Evolutionary conservation across 1,140 invertebrate genomes (phyloP).

Genomic region (Drosophila prosaltans): DNA sequence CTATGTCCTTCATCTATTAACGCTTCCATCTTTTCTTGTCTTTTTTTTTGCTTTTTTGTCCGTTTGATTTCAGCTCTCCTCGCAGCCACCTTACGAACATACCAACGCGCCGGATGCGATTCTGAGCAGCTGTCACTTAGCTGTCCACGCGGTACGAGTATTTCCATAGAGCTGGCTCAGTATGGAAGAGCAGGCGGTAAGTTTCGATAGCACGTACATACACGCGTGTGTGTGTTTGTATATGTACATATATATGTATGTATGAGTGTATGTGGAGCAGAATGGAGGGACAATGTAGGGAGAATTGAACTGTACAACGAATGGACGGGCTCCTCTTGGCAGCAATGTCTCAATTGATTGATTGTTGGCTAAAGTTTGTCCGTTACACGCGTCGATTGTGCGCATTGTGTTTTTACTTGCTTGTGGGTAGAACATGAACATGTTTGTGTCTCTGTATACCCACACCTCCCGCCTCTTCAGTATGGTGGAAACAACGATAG

Average conservation of each 20-base stretch:
- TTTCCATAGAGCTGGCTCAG: constrained; percentile 87
- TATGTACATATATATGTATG: neutral
- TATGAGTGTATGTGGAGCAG: neutral
- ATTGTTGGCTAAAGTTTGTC: constrained; percentile 65
- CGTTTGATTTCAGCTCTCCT: constrained; percentile 88
- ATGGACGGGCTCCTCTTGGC: constrained; percentile 27
- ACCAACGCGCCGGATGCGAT: constrained; percentile 94
- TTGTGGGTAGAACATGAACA: constrained; percentile 37
- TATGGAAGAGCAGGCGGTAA: constrained; percentile 82
- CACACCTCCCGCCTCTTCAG: neutral
- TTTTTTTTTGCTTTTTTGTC: neutral
- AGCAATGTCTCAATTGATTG: constrained; percentile 63
- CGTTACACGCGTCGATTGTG: constrained; percentile 62
- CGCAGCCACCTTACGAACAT: constrained; percentile 93
- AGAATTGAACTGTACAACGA: constrained; percentile 34
- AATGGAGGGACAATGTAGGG: neutral
- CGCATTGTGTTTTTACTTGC: constrained; percentile 60
- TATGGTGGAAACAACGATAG: constrained; percentile 14
- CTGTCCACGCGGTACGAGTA: constrained; percentile 93
- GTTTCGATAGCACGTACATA: constrained; percentile 23
- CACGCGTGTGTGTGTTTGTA: neutral
- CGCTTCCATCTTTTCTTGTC: constrained; percentile 6
- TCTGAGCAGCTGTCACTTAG: constrained; percentile 91
- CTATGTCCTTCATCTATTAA: constrained; percentile 44
- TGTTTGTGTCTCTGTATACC: constrained; percentile 27